Conservation (phyloP, 2,113 vertebrate genomes). For the Dicentrarchus labrax region DNA sequence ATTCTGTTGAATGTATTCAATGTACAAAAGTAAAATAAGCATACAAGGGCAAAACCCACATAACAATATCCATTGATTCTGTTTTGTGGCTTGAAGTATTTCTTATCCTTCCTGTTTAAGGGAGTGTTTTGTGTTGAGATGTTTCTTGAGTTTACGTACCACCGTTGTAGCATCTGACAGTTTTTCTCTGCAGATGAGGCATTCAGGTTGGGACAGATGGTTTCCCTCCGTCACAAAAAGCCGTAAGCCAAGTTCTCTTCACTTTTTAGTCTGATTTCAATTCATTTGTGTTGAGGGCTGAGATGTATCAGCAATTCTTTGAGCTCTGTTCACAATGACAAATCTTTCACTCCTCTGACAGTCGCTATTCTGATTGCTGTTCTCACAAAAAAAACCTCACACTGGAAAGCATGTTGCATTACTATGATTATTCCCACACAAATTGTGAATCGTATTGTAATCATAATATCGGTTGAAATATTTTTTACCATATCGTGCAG, state of each 20-base stretch:
- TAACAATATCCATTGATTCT: neutral
- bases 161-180: neutral
- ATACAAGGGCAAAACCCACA: neutral
- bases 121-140: neutral
- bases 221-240: neutral
- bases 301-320: neutral
- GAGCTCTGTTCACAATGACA: neutral
- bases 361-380: neutral
- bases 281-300: neutral
- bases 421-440: neutral
- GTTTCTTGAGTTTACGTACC: neutral
- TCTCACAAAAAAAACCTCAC: neutral
- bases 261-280: neutral
- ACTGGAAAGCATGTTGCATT: neutral
- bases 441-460: no score
- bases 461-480: no score
- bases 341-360: neutral
- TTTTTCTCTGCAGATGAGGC: neutral
- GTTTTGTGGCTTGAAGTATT: neutral
- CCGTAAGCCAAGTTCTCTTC: no score
- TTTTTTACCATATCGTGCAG: no score
- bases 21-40: neutral
- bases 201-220: neutral
- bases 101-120: neutral
- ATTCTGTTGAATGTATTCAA: neutral